A percentile compares a stretch with the other conserved stretches of the same genome.
phyloP scores from a whole-genome alignment of 2,113 vertebrate species.

The Lamprotornis superbus region DNA sequence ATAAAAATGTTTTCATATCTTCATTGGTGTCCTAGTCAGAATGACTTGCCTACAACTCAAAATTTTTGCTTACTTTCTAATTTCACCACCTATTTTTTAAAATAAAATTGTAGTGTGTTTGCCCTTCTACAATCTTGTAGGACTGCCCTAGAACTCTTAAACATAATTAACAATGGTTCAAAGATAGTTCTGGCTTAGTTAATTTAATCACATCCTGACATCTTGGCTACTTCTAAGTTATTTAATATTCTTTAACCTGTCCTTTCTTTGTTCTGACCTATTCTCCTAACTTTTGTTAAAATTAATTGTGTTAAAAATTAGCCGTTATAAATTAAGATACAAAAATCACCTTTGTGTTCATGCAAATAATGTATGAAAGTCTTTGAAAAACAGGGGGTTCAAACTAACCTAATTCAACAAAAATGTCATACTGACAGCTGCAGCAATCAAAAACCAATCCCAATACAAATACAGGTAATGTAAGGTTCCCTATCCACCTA shows the following conservation, averaged over 20 bases:
- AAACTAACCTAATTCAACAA: slow-evolving; percentile 26
- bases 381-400: background rate
- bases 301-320: slow-evolving; percentile 40
- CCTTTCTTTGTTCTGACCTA: slow-evolving; percentile 43
- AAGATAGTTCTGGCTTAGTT: background rate
- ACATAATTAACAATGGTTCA: background rate
- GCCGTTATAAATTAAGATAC: background rate
- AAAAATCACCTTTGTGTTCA: background rate
- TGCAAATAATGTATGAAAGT: background rate
- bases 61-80: background rate
- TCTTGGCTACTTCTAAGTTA: background rate
- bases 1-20: background rate
- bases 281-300: background rate
- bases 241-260: slow-evolving; percentile 38
- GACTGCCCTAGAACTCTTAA: background rate
- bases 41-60: background rate
- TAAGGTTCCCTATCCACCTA: background rate
- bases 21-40: background rate
- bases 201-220: slow-evolving; percentile 37
- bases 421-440: background rate
- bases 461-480: background rate
- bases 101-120: background rate
- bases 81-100: background rate
- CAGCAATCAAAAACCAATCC: background rate
- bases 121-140: background rate